Evolutionary conservation across 2,797 vertebrate genomes (phyloP), one percentile per base, ranked within the genome.

Genomic region (Paratrypauchen microcephalus): DNA sequence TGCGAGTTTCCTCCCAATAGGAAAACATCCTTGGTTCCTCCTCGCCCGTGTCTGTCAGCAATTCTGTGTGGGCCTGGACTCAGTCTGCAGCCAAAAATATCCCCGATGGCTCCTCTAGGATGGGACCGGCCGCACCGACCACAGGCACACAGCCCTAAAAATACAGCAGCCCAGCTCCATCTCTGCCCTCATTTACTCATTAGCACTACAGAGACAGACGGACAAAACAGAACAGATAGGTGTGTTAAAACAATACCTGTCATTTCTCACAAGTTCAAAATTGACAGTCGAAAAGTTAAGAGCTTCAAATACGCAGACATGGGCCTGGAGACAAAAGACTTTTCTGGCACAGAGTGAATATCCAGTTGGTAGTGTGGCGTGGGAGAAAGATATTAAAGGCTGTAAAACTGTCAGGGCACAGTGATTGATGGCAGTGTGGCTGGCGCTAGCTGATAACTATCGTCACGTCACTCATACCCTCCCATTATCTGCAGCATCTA

Each of bases 1-100:
- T 68, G 81, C 78, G 83, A 80, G 85, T 89, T 92, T 90, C 90
- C 87, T 88, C 88, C 84, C 87, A 85, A 87, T 89, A 89, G 87
- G 81, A 92, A 91, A 92, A 90, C 89, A 89, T 86, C 87, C 82
- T 79, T 89, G 83, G 87, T 86, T 84, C 83, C 87, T 88, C 74
- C 76, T 73, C 67, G 83, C 85, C 84, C 82, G 83, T 72, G 70
- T 89, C 87, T 91, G 92, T 92, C 91, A 91, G 89, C 86, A 72
- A 84, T 91, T 92, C 91, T 91, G 90, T 92, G 91, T 92, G 91
- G 91, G 88, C 91, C 87, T 88, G 86, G 85, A 89, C 88, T 91
- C 86, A 84, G 86, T 76, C 89, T 85, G 76, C 80, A 85, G 84
- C 85, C 89, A 86, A 89, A 92, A 91, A 92, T 90, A 90, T 89